Evolutionary conservation across 92 coral and sea anemone species (phyloP), one percentile per base, ranked within the genome.

Genomic region (Ricordea florida): DNA sequence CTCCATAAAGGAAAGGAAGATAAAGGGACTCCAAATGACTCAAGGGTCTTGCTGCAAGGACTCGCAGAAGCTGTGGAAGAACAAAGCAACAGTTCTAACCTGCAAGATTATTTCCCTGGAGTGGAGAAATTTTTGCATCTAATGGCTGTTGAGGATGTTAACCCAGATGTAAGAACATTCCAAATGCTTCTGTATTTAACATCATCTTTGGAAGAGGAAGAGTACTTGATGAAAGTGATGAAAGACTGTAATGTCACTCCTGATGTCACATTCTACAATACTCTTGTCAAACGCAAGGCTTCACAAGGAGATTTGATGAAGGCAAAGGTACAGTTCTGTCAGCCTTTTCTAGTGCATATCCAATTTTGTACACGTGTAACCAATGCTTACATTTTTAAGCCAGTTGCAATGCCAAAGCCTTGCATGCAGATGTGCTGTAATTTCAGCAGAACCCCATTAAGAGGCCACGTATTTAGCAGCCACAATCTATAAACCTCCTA

Each of bases 91-190:
- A 16, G 15, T 70, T 36, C 56, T 15, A 17, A 59, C 17, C 31
- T 73, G 26, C 69, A 73, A 13, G 42, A 44, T 34, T 45, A 68
- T 4, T 87, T 91, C 76, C 74, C 88, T 26, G 93, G 93, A 10
- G 72, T 82, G 2, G 93, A 87, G 46, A 74, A 40, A 16, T 87
- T 88, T 71, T 57, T 91, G 3, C 97, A 91, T 59, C 34, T 78
- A 23, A 87, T 91, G 97, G 97, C 97, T 6, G 51, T 80, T 43
- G 92, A 87, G 7, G 93, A 91, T 21, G 93, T 91, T 10, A 55
- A 47, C 38, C 97, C 97, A 26, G 97, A 91, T 55, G 82, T 91
- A 0, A 61, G 93, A n/a, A 91, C 93, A 14, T 87, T 91, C 53
- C 90, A 87, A 41, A 69, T 91, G 32, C 64, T 91, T 23, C 75